These are phyloP conservation scores for Drosophila simulans DNA, from an alignment of 1,140 invertebrate genomes.

Conservation along the genomic window DNA sequence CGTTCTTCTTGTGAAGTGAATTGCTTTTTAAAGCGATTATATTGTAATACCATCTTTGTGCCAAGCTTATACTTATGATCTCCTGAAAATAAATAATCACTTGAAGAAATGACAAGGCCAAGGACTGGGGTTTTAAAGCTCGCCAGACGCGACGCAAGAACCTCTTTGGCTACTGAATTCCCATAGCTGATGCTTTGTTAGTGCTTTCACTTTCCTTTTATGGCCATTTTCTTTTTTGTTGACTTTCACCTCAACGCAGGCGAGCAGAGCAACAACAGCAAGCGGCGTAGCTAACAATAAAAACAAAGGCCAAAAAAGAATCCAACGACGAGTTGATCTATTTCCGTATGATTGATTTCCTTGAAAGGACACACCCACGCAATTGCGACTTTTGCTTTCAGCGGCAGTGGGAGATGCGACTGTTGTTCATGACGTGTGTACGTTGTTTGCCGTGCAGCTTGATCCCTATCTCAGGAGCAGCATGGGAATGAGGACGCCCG, in stretches of 20 bases:
- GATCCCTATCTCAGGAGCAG: conserved; percentile 28
- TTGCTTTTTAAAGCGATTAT: conserved; percentile 55
- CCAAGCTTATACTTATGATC: conserved; percentile 24
- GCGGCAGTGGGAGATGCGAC: conserved; percentile 30
- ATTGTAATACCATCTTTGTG: conserved; percentile 29
- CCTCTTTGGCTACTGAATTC: not conserved
- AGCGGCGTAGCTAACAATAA: conserved; percentile 41
- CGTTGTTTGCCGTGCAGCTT: conserved; percentile 45
- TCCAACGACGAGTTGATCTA: conserved; percentile 64
- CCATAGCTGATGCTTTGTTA: not conserved
- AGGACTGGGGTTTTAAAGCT: conserved; percentile 14
- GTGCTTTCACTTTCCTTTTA: conserved; percentile 11
- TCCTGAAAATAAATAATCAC: conserved; percentile 14
- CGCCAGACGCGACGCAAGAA: conserved; percentile 16
- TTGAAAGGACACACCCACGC: conserved; percentile 48
- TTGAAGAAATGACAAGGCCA: conserved; percentile 16
- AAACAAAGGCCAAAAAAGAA: conserved; percentile 62
- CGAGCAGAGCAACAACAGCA: not conserved
- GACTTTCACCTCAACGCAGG: conserved; percentile 25
- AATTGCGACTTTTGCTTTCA: conserved; percentile 41
- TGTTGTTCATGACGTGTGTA: conserved; percentile 63
- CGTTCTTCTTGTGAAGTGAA: not conserved
- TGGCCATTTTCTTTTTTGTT: conserved; percentile 19
- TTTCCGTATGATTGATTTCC: conserved; percentile 79
- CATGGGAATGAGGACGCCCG: not conserved